A percentile compares a stretch with the other conserved stretches of the same genome.
phyloP scores from a whole-genome alignment of 2,113 vertebrate species.

The Xiphophorus maculatus region DNA sequence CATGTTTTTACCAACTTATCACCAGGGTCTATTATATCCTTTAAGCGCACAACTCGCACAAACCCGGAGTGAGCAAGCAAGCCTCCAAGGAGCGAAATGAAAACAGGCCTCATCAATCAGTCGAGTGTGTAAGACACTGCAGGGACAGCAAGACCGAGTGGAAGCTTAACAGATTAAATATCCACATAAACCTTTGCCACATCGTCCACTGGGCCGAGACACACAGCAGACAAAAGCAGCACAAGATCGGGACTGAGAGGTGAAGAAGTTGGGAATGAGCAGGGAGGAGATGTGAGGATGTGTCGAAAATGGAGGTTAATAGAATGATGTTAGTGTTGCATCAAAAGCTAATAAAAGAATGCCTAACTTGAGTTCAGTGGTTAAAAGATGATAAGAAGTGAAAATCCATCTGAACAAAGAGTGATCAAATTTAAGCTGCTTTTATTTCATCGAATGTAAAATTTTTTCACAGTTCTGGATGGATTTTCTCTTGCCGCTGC shows the following conservation, averaged over 20 bases:
- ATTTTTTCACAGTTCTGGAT: conserved; percentile 17
- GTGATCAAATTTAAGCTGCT: background rate
- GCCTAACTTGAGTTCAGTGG: conserved; percentile 10
- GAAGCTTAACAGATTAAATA: conserved; percentile 68
- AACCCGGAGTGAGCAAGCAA: conserved; percentile 18
- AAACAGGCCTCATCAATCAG: conserved; percentile 73
- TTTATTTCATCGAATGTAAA: background rate
- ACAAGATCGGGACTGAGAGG: conserved; percentile 12
- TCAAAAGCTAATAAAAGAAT: conserved; percentile 9
- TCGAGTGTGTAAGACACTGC: conserved; percentile 53
- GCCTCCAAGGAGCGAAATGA: conserved; percentile 38
- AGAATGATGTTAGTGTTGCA: conserved; percentile 28
- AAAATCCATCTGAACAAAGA: conserved; percentile 49
- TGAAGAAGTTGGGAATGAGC: conserved; percentile 15
- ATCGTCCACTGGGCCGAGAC: conserved; percentile 23
- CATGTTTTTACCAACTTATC: conserved; percentile 18
- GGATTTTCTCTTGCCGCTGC: conserved; percentile 23
- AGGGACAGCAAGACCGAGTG: conserved; percentile 54
- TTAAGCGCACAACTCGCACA: conserved; percentile 20
- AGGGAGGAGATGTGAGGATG: conserved; percentile 4
- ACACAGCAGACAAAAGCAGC: conserved; percentile 20
- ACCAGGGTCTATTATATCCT: conserved; percentile 32
- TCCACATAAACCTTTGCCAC: conserved; percentile 51
- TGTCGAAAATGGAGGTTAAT: conserved; percentile 23
- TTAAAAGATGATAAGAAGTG: background rate